A percentile compares a stretch with the other conserved stretches of the same genome.
phyloP scores from a whole-genome alignment of 2,797 vertebrate species.

The Periophthalmus magnuspinnatus region DNA sequence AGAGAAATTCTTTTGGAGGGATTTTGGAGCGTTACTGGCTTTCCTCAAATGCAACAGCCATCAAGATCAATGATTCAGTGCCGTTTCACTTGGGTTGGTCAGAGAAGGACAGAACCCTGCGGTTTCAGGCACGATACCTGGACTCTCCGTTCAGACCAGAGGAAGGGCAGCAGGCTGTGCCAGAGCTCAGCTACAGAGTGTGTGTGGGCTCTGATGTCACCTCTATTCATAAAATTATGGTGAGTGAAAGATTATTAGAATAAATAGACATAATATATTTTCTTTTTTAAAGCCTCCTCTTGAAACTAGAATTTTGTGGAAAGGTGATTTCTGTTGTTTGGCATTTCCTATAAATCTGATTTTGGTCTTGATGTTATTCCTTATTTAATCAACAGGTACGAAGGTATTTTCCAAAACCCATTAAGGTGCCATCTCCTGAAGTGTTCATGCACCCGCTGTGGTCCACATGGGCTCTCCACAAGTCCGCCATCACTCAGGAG shows the following conservation, averaged over 20 bases:
- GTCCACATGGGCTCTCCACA: conserved; percentile 92
- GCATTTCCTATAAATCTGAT: background rate
- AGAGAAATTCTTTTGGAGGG: conserved; percentile 85
- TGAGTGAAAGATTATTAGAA: conserved; percentile 28
- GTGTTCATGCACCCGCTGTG: conserved; percentile 90
- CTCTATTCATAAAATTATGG: conserved; percentile 97
- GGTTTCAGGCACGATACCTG: conserved; percentile 88
- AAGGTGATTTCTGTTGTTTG: background rate
- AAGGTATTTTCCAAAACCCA: conserved; percentile 92
- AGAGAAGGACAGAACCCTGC: conserved; percentile 77
- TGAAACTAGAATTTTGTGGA: background rate
- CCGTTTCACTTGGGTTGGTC: conserved; percentile 97
- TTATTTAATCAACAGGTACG: conserved; percentile 73
- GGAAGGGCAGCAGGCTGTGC: conserved; percentile 68
- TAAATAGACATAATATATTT: background rate
- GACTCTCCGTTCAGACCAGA: conserved; percentile 85
- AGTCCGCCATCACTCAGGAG: conserved; percentile 81
- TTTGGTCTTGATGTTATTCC: background rate
- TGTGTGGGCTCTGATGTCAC: conserved; percentile 90
- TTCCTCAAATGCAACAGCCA: conserved; percentile 88
- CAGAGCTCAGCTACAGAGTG: conserved; percentile 91
- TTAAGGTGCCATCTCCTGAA: conserved; percentile 83
- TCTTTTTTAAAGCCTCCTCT: background rate
- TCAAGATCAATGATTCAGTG: conserved; percentile 92
- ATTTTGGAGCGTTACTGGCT: conserved; percentile 96